Evolutionary conservation across 37 sponge, comb jelly and placozoan species (phyloP), one percentile per base, ranked within the genome.

Genomic region (Mnemiopsis leidyi): DNA sequence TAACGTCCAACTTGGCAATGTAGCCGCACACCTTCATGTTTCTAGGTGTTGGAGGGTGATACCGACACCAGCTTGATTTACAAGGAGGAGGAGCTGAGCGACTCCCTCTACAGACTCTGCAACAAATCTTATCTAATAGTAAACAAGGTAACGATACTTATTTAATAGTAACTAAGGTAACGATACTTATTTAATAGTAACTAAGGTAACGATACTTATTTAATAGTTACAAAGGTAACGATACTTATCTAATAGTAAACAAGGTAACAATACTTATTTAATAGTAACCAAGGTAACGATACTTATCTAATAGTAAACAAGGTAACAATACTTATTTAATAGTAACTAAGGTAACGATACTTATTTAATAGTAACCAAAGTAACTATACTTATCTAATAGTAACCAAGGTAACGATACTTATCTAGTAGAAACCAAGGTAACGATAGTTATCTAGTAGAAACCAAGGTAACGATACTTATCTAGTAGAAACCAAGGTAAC

Each of bases 51-150:
- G 23, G 90, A 85, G 26, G 90, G 90, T 24, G 90, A 85, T 33
- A 85, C 90, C 1, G 90, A 85, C 29, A 85, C 90, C 0, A 33
- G 39, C 61, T 23, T 85, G 26, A n/a, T 85, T 28, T 85, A 85
- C 30, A 85, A 85, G 48, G 90, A 85, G 29, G 90, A 85, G 26
- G 90, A 39, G 26, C 90, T 85, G 26, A 28, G 90, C 36, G 90
- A 85, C 3, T 39, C 90, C 1, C 90, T 85, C 3, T 85, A 85
- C 30, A 40, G n/a, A 39, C 40, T 40, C 29, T 85, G 90, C 61
- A 85, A 85, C 90, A 85, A 85, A 21, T 85, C 90, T 9, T 85
- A 36, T 29, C 9, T 48, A 18, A 48, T 48, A 48, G 90, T 26
- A 16, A 38, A 7, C 48, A 85, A 85, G 90, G 90, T 85, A 85